Base-by-base conservation (phyloP, 2,113 vertebrate genomes). In the Puffinus mauretanicus region DNA sequence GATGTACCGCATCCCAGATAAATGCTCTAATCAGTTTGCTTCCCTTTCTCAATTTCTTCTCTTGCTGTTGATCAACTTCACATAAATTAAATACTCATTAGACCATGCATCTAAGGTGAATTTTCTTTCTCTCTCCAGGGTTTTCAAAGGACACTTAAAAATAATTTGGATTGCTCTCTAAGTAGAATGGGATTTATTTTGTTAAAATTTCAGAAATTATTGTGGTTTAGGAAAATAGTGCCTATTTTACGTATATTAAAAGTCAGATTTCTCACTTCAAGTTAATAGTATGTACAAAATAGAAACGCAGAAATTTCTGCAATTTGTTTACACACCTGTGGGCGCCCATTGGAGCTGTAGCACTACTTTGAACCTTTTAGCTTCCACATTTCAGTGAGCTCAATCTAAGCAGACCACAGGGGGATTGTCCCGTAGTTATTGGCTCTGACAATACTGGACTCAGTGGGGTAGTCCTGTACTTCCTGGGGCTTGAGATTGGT, bases 51-150 rank as follows among this genome's bases (percentile, higher is more conserved):
- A 69, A 82, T 76, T 89, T 84, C 57, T 93, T 73, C 34, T 55
- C 25, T 95, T 93, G 81, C 55, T 89, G 70, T 94, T 95, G 91
- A 95, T 91, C 65, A 93, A 36, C 84, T 93, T 95, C 44, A 96
- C 49, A 60, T 76, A 82, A 94, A 87, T 96, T 94, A 96, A 84
- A 93, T 72, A 85, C 40, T 94, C 65, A 85, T 93, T 89, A 96
- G 47, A 57, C 19, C 30, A 46, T 72, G 61, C 30, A 76, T 46
- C 44, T 79, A 85, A 78, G 81, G 84, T 16, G 25, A 84, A 65
- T 82, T 84, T 94, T 82, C 40, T 72, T 92, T 72, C 49, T 71
- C 26, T 94, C 69, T 78, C 25, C 42, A 71, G 29, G 12, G 55
- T 52, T 94, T 60, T 82, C 38, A 76, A 76, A 85, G 78, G 61